Evolutionary conservation across 1,140 invertebrate species (phyloP).

Genomic region (Heliothis virescens): DNA sequence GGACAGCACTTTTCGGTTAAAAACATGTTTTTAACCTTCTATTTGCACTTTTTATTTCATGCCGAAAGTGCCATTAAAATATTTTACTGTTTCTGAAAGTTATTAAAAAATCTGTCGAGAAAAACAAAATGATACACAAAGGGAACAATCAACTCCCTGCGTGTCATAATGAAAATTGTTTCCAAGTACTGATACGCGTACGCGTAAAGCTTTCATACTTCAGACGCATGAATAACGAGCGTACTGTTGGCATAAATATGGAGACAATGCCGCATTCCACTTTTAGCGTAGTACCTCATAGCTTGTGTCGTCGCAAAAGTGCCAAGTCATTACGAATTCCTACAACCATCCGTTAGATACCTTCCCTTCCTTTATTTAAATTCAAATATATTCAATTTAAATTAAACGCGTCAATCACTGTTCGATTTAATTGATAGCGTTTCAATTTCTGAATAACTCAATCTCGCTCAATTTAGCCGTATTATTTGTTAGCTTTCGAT

Average conservation of each 20-base stretch:
- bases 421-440: conserved; percentile 26
- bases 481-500: conserved; percentile 34
- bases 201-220: conserved; percentile 38
- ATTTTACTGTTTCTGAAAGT: neutral
- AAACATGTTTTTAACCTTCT: neutral
- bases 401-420: conserved; percentile 41
- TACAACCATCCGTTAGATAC: conserved; percentile 39
- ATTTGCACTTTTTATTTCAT: neutral
- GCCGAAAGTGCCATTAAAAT: neutral
- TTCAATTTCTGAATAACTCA: conserved; percentile 39
- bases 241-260: conserved; percentile 65
- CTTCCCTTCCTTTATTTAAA: conserved; percentile 28
- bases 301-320: conserved; percentile 52
- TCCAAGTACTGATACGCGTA: conserved; percentile 25
- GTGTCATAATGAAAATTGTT: conserved; percentile 36
- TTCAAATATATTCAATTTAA: conserved; percentile 47
- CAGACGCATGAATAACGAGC: conserved; percentile 56
- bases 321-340: conserved; percentile 62
- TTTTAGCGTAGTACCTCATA: conserved; percentile 29
- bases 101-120: neutral
- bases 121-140: neutral
- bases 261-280: conserved; percentile 65
- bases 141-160: conserved; percentile 17
- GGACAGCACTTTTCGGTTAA: neutral
- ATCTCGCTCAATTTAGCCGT: conserved; percentile 29